Evolutionary conservation across 2,888 invertebrate species (phyloP), one percentile per base, ranked within the genome.

Genomic region (Cheilosia variabilis): DNA sequence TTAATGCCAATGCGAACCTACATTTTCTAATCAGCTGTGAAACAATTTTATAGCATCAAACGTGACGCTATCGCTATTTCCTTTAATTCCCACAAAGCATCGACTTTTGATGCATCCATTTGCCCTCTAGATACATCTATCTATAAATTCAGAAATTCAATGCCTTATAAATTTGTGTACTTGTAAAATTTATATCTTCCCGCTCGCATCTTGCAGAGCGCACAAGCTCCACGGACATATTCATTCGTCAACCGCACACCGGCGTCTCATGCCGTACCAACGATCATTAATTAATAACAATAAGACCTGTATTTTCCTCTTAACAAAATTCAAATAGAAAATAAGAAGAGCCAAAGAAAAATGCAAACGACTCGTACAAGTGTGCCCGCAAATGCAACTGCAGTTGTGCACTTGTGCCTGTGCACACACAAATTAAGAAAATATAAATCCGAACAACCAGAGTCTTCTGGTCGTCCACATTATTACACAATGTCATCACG

Each of bases 401-500:
- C 60, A 81, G 63, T 69, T 83, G 73, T 68, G 63, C 86, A 86
- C 86, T 81, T 86, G 80, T 81, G 66, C 81, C 81, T 52, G 19
- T 22, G 80, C 66, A 62, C 43, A 72, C 50, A 72, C 47, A 86
- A 86, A 86, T 81, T 81, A 86, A 81, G 81, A 76, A 86, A 79
- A 84, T 69, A 78, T 84, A 79, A 84, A 79, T 79, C 58, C 68
- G 45, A 63, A 62, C 60, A 66, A 68, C 78, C 73, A 68, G 80
- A 84, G 79, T 50, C 75, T 50, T 34, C 34, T 66, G 58, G 75
- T 71, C 69, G 69, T 80, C 69, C 71, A 72, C 63, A 77, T 77
- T 80, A 80, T 84, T 86, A 86, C 86, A 86, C 86, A 86, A 81
- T 86, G 81, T 86, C 86, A 86, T 86, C 86, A 86, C 86, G 86